A percentile compares a stretch with the other conserved stretches of the same genome.
These are phyloP conservation scores for Drosophila falleni DNA, from an alignment of 2,888 invertebrate genomes.

Conservation along the genomic window DNA sequence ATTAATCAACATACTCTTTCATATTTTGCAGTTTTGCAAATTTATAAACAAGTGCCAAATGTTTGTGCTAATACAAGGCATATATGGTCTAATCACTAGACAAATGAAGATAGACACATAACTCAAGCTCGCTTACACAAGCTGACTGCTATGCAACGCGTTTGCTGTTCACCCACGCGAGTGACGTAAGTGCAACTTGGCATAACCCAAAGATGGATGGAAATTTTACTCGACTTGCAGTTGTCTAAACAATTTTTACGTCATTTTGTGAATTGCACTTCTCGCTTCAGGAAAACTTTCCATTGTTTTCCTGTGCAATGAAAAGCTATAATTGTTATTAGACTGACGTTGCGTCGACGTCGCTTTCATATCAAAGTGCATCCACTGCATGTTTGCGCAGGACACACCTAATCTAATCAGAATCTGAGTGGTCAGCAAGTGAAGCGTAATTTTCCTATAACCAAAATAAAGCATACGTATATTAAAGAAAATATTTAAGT, in stretches of 20 bases:
- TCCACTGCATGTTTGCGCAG: constrained; percentile 11
- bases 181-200: constrained; percentile 47
- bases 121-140: constrained; percentile 19
- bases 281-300: constrained; percentile 45
- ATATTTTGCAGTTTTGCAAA: not conserved
- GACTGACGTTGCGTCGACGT: constrained; percentile 13
- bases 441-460: not conserved
- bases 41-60: constrained; percentile 36
- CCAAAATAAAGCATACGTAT: not conserved
- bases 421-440: constrained; percentile 3
- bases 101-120: constrained; percentile 38
- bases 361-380: constrained; percentile 20
- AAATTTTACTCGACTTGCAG: constrained; percentile 31
- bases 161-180: constrained; percentile 19
- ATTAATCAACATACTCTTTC: not conserved
- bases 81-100: constrained; percentile 41
- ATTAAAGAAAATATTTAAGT: not conserved
- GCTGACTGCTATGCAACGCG: constrained; percentile 31
- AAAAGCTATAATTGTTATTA: constrained; percentile 10
- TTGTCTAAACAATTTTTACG: constrained; percentile 60
- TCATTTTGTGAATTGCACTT: constrained; percentile 42
- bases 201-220: constrained; percentile 16
- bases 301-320: constrained; percentile 36
- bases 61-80: constrained; percentile 39
- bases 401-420: constrained; percentile 28